Evolutionary conservation across 2,113 vertebrate species (phyloP), one percentile per base, ranked within the genome.

Genomic region (Zosterops pallidus): DNA sequence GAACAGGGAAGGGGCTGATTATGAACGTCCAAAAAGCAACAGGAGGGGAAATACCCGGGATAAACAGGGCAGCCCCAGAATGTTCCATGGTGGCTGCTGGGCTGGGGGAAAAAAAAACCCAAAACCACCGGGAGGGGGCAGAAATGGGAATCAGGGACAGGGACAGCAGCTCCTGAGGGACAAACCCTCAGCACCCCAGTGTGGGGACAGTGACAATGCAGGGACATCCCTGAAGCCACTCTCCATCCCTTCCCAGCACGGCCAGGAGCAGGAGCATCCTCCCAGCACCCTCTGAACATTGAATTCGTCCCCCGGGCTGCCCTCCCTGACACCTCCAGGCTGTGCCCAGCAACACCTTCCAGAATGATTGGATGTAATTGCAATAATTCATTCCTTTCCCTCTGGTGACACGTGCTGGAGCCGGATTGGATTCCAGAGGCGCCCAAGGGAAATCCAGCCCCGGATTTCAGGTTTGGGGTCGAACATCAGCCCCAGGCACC

Each of bases 321-420:
- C 31, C 41, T n/a, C 2, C 42, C 62, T 14, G 18, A 17, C 49
- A 3, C 20, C 14, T 1, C 47, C 84, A 1, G 57, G 44, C 31
- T 52, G 35, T 52, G 80, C 62, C 26, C 3, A 80, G 79, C 8
- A n/a, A 5, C 81, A 57, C 18, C 1, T 74, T 17, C 90, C 47
- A 53, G 24, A 11, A 75, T 9, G 46, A 63, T 50, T 42, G 28
- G 5, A 16, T 5, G 24, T 14, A 49, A 49, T 14, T 14, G 23
- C 12, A 49, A 49, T 18, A 4, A 33, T 49, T 56, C 35, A 28
- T 70, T 65, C 14, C 14, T 14, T 4, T 11, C 56, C 64, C 49
- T 29, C 26, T 1, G 5, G 20, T 25, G 44, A 29, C 14, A 7
- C 1, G 0, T 7, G 28, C n/a, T 2, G 1, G 76, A 65, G 60